phyloP scores from a whole-genome alignment of 2,888 invertebrate species.

The Nomada fucata region DNA sequence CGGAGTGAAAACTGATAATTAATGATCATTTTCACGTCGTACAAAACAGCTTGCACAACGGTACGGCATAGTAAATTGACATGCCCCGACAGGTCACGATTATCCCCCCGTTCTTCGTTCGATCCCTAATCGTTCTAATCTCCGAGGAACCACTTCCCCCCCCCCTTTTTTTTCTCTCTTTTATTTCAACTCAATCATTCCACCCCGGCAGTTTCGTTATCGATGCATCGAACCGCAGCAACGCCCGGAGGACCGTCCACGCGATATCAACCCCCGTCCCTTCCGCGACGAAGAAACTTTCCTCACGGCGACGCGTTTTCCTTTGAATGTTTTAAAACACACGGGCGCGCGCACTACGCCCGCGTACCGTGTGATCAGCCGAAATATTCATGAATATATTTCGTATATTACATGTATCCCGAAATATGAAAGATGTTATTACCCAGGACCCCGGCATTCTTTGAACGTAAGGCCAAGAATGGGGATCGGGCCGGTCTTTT shows the following conservation, averaged over 20 bases:
- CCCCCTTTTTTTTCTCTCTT: not conserved
- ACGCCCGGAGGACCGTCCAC: conserved; percentile 1
- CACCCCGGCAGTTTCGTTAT: conserved; percentile 17
- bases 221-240: conserved; percentile 6
- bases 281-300: conserved; percentile 6
- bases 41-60: not conserved
- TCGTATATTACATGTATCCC: conserved; percentile 62
- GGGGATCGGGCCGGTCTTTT: conserved; percentile 52
- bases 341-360: not conserved
- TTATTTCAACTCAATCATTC: not conserved
- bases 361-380: conserved; percentile 61
- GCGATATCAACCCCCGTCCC: not conserved
- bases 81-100: not conserved
- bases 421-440: conserved; percentile 68
- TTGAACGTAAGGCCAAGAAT: conserved; percentile 53
- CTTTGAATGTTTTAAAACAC: conserved; percentile 33
- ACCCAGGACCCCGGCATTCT: conserved; percentile 45
- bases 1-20: too few species aligned
- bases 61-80: conserved; percentile 16
- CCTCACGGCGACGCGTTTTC: conserved; percentile 44
- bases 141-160: not conserved
- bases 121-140: conserved; percentile 33
- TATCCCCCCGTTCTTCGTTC: conserved; percentile 2
- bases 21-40: not conserved
- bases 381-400: conserved; percentile 65